Evolutionary conservation across 1,140 invertebrate species (phyloP), one percentile per base, ranked within the genome.

Genomic region (Apis dorsata): DNA sequence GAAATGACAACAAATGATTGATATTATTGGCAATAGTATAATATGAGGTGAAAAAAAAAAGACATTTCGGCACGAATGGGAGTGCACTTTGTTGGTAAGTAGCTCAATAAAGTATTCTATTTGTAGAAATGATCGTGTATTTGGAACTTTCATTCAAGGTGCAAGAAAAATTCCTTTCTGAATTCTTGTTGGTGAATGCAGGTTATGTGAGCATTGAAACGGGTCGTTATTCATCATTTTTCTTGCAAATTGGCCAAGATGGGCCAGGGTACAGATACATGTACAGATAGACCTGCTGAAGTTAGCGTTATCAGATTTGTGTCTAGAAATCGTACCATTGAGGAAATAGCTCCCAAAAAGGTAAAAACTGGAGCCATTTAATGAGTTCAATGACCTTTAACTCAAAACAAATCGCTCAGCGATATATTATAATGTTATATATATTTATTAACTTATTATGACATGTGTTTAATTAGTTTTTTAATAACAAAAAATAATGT

Each of bases 311-410:
- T 94, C 63, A 90, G 92, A 89, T 94, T 94, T 72, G 93, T 94
- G n/a, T 94, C 93, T 1, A 90, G 93, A 28, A 94, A 94, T 89
- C 93, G 87, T 17, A 94, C 93, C 13, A 93, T 94, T 49, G 93
- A 94, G 74, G 93, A 94, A 86, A 94, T 94, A 77, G 93, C 92
- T n/a, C 93, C 93, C 13, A 94, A 93, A 91, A 94, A 94, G 92
- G 93, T 94, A 90, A 81, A 86, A 71, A n/a, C 44, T 44, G 65
- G 53, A 86, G 84, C 81, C 86, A 85, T 84, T 86, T 65, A 74
- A 79, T 53, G 76, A 82, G 92, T 91, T 94, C 92, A 91, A 91
- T 92, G 93, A 93, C 92, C 93, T 88, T 90, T 88, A 90, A 92
- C 84, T 87, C 91, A 93, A 93, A 93, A 93, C 93, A 93, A 91